Percentiles rank a stretch among this genome's conserved stretches.
Evolutionary conservation across 2,797 vertebrate species (phyloP).

Genomic region (Sebastiscus albofasciatus): DNA sequence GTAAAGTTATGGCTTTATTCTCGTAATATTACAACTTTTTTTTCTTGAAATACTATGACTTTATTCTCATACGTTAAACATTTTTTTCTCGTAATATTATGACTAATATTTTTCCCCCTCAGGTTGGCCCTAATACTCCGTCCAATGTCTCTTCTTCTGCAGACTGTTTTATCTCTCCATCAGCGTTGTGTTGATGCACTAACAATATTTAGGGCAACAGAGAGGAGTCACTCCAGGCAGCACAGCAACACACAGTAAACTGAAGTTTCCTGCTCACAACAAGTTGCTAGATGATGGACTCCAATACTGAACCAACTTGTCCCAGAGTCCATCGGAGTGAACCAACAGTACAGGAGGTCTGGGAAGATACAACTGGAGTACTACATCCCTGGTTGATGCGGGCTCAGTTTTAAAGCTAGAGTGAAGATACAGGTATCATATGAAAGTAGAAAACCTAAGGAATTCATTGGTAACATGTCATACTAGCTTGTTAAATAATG

Average conservation of each 20-base stretch:
- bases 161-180: slow-evolving; percentile 2
- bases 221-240: slow-evolving; percentile 15
- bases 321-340: background rate
- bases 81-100: too few species aligned
- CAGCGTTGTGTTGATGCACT: slow-evolving; percentile 4
- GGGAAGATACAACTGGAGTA: background rate
- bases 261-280: background rate
- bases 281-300: background rate
- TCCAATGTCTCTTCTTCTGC: slow-evolving; percentile 1
- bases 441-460: too few species aligned
- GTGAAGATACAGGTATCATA: too few species aligned
- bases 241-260: background rate
- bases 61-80: too few species aligned
- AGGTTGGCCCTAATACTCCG: too few species aligned
- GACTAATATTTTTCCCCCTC: too few species aligned
- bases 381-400: background rate
- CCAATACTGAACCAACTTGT: background rate
- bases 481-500: too few species aligned
- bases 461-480: too few species aligned
- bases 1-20: too few species aligned
- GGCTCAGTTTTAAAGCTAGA: too few species aligned
- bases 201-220: slow-evolving; percentile 21
- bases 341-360: background rate
- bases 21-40: too few species aligned
- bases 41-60: too few species aligned